Evolutionary conservation across 2,888 invertebrate species (phyloP).

Genomic region (Protula sp.): DNA sequence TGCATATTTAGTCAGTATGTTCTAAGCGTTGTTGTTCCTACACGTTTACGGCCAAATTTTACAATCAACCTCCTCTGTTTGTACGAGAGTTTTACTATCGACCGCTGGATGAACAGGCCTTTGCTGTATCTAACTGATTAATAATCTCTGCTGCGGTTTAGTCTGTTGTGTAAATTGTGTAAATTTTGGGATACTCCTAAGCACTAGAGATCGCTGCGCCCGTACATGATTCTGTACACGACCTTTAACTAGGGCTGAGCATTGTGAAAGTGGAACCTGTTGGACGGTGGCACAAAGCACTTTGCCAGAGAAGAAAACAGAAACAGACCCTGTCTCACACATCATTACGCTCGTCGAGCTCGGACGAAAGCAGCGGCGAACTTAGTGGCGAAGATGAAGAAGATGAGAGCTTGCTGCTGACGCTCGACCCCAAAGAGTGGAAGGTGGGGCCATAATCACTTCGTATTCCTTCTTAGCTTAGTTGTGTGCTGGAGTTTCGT

Average conservation of each 20-base stretch:
- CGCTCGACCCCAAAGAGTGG: constrained; percentile 93
- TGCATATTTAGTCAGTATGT: too few relatives aligned
- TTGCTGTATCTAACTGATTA: too few relatives aligned
- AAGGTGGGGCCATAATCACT: constrained; percentile 57
- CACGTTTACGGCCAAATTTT: too few relatives aligned
- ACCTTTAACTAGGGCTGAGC: constrained; percentile 33
- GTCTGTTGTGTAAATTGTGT: too few relatives aligned
- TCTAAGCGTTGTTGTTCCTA: too few relatives aligned
- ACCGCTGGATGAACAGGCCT: too few relatives aligned
- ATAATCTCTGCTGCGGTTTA: too few relatives aligned
- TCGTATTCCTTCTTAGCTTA: not conserved
- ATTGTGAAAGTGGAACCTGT: constrained; percentile 40
- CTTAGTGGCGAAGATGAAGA: constrained; percentile 34
- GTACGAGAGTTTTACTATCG: too few relatives aligned
- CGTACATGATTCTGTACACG: too few relatives aligned
- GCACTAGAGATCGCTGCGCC: too few relatives aligned
- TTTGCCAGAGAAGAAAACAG: constrained; percentile 37
- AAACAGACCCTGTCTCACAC: constrained; percentile 45
- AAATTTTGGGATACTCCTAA: too few relatives aligned
- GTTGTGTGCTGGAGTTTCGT: not conserved
- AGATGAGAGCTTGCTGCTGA: constrained; percentile 65
- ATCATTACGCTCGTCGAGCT: constrained; percentile 37
- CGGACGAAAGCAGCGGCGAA: constrained; percentile 40
- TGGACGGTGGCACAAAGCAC: constrained; percentile 49
- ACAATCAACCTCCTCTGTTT: too few relatives aligned